phyloP scores from a whole-genome alignment of 2,888 invertebrate genomes.

The Aleiodes leptofemur region DNA sequence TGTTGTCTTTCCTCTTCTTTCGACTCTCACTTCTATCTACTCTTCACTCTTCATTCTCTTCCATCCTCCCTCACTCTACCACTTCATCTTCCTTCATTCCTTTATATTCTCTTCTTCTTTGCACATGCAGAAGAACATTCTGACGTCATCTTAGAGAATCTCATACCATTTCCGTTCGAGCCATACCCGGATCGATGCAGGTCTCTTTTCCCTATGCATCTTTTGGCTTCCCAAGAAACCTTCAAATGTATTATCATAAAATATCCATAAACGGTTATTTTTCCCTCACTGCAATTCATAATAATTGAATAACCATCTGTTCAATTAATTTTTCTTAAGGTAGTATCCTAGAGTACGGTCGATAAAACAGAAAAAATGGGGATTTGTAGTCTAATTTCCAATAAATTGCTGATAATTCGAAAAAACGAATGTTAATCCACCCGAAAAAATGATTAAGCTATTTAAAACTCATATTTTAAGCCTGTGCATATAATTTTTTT shows the following conservation, averaged over 20 bases:
- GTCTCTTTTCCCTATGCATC: conserved; percentile 22
- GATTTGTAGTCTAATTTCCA: too few relatives aligned
- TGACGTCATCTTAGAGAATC: conserved; percentile 38
- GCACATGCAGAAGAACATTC: background rate
- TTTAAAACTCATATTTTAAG: too few relatives aligned
- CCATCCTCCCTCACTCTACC: conserved; percentile 25
- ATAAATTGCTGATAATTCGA: too few relatives aligned
- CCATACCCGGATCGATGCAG: conserved; percentile 33
- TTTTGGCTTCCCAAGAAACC: conserved; percentile 39
- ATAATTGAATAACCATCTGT: too few relatives aligned
- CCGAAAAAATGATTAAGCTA: too few relatives aligned
- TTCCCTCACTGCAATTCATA: too few relatives aligned
- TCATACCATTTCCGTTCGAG: conserved; percentile 38
- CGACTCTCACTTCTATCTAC: conserved; percentile 39
- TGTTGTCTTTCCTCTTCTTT: conserved; percentile 1
- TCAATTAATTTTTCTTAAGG: too few relatives aligned
- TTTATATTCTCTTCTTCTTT: conserved; percentile 40
- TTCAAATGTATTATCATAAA: conserved; percentile 30
- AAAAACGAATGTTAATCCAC: too few relatives aligned
- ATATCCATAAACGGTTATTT: background rate
- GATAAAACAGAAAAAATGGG: too few relatives aligned
- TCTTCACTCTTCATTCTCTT: conserved; percentile 17
- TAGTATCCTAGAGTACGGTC: too few relatives aligned
- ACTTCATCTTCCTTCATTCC: background rate
- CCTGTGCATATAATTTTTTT: too few relatives aligned